phyloP scores from a whole-genome alignment of 2,797 vertebrate species.

The Margarornis squamiger region DNA sequence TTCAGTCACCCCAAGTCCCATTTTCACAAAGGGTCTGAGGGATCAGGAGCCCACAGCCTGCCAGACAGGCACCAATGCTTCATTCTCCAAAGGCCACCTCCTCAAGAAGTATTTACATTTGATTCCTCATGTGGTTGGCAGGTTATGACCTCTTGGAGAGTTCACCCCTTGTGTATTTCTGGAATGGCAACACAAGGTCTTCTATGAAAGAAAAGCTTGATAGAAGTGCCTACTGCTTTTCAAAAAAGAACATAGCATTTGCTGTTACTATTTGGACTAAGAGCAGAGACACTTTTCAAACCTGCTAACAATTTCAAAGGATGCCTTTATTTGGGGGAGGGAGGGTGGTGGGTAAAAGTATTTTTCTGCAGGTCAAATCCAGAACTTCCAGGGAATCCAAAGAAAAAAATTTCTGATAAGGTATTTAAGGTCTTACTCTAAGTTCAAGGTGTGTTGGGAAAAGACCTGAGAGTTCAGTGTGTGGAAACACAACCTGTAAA shows the following conservation, averaged over 20 bases:
- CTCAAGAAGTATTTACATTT: background rate
- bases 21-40: background rate
- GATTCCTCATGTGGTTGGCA: background rate
- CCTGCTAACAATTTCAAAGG: background rate
- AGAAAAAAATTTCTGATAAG: background rate
- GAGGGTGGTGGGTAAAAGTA: rapidly evolving
- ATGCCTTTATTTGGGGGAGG: background rate
- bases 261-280: background rate
- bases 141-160: background rate
- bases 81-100: background rate
- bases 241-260: background rate
- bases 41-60: background rate
- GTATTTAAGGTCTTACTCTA: background rate
- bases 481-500: background rate
- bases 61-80: background rate
- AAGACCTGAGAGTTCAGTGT: background rate
- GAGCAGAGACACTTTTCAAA: background rate
- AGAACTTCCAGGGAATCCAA: background rate
- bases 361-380: background rate
- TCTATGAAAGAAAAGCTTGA: background rate
- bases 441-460: background rate
- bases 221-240: background rate
- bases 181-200: background rate
- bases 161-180: background rate
- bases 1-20: background rate